These are phyloP conservation scores for Prochilodus magdalenae DNA, from an alignment of 2,113 vertebrate genomes.

Conservation along the genomic window DNA sequence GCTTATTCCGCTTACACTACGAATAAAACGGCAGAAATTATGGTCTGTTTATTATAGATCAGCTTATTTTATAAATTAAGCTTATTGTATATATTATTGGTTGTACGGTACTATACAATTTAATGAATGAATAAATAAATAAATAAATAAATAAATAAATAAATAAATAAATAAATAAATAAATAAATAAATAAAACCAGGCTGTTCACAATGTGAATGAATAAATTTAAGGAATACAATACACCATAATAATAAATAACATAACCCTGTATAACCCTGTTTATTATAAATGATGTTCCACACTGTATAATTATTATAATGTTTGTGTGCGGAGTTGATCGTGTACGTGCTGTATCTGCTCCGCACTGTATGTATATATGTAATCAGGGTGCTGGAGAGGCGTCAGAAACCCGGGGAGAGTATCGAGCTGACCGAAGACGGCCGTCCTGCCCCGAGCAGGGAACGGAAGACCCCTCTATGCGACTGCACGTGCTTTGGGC, in stretches of 20 bases:
- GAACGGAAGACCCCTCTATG: constrained; percentile 89
- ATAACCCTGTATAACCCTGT: neutral
- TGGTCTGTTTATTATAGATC: too few species aligned
- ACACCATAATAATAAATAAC: neutral
- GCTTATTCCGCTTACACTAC: too few species aligned
- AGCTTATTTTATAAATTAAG: too few species aligned
- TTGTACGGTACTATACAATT: too few species aligned
- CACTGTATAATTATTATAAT: neutral
- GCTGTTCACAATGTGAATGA: neutral
- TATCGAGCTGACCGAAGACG: constrained; percentile 96
- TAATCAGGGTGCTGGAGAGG: constrained; percentile 88
- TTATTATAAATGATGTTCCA: neutral
- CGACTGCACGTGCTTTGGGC: constrained; percentile 93
- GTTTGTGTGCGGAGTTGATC: neutral
- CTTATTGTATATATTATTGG: too few species aligned
- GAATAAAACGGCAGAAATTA: too few species aligned
- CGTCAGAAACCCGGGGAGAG: constrained; percentile 87
- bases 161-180: too few species aligned
- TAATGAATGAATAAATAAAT: too few species aligned
- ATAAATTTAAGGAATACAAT: neutral
- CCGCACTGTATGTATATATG: neutral
- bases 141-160: too few species aligned
- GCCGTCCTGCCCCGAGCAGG: constrained; percentile 83
- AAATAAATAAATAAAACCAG: too few species aligned
- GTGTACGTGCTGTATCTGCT: neutral